Conservation (phyloP, 2,797 vertebrate genomes). For the Capromys pilorides region DNA sequence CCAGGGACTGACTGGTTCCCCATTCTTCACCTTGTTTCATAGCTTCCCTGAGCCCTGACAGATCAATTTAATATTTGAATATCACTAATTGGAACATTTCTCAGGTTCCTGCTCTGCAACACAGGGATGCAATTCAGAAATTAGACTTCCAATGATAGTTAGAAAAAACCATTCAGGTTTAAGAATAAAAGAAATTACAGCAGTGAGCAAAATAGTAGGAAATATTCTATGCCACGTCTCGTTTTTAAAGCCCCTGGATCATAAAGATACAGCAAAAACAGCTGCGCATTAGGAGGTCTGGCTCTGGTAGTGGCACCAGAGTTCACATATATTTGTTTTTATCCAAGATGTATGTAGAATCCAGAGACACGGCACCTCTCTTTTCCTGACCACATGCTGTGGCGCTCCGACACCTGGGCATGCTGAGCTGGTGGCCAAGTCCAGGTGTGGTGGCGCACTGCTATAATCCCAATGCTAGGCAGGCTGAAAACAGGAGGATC, state of each 20-base stretch:
- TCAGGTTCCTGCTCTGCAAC: not conserved
- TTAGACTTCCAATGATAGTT: not conserved
- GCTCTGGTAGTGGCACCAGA: not conserved
- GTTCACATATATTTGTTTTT: not conserved
- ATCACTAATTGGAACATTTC: not conserved
- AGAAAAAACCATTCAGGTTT: not conserved
- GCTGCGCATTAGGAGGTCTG: too few species aligned
- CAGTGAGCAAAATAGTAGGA: not conserved
- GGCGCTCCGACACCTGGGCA: too few species aligned
- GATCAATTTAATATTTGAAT: not conserved
- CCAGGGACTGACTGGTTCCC: not conserved
- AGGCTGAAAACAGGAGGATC: too few species aligned
- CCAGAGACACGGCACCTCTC: accelerated
- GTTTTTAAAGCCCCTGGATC: not conserved
- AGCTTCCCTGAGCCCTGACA: not conserved
- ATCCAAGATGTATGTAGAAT: not conserved
- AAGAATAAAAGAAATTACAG: not conserved
- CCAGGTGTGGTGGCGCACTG: too few species aligned
- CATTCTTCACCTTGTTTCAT: not conserved
- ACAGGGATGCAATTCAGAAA: too few species aligned
- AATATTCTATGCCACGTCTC: too few species aligned
- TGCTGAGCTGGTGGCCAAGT: too few species aligned
- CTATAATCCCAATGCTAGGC: too few species aligned
- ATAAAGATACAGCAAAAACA: not conserved
- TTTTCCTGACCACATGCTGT: not conserved